Evolutionary conservation across 2,888 invertebrate species (phyloP), one percentile per base, ranked within the genome.

Genomic region (Erebia epiphron): DNA sequence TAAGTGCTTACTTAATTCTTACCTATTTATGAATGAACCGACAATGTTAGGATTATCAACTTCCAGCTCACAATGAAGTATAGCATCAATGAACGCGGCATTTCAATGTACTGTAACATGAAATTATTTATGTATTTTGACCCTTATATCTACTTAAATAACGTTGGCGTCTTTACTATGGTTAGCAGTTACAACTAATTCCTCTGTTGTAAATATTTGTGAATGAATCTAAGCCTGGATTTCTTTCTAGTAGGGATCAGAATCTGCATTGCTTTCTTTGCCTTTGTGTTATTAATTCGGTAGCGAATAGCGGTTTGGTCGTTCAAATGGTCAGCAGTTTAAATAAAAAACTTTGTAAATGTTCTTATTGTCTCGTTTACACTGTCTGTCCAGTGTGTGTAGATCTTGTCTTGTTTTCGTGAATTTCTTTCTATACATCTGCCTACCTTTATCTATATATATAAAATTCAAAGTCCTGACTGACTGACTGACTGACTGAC

Each of bases 201-300:
- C 86, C 76, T 79, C 84, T 83, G 84, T 89, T 87, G 86, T 87
- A 87, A 89, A 89, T 89, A 87, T 89, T 88, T 89, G 84, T 87
- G 84, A 89, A 89, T 87, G 87, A 84, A 82, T 58, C 64, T 77
- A 75, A 79, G 72, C 75, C 64, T 61, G 57, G 56, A 21, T 68
- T 69, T 71, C 70, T 68, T 69, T 71, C 70, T 70, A 67, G 52
- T 62, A 62, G 56, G 63, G 69, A 69, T 63, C 60, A 63, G 58
- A 69, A 72, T 69, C 69, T 72, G 62, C 62, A 67, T 70, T 49
- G 64, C 16, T 52, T 62, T 69, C 41, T 56, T 52, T 69, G 41
- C 46, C 54, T 56, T 71, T 68, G 65, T 71, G 49, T 60, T 50
- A 43, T 67, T 67, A 69, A 69, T 67, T 73, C 69, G 57, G 71